phyloP scores from a whole-genome alignment of 1,140 invertebrate genomes.

The Drosophila mojavensis region DNA sequence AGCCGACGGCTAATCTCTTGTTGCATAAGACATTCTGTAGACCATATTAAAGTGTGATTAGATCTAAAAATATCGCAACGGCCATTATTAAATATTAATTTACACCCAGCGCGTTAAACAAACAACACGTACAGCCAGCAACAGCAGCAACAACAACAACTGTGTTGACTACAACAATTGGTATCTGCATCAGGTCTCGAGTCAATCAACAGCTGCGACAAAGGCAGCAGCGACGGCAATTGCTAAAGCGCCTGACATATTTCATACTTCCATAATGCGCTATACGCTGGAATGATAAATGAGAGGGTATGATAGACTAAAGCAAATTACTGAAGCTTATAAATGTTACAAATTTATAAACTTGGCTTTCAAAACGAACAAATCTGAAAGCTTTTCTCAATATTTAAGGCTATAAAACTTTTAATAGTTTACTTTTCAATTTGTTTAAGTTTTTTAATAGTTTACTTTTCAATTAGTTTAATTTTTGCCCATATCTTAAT shows the following conservation, averaged over 20 bases:
- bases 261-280: conserved; percentile 61
- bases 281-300: conserved; percentile 16
- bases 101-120: conserved; percentile 77
- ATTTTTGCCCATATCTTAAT: no score
- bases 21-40: conserved; percentile 50
- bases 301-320: not conserved
- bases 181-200: conserved; percentile 41
- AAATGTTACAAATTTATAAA: no score
- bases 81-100: conserved; percentile 81
- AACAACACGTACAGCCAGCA: conserved; percentile 64
- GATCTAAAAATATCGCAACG: conserved; percentile 67
- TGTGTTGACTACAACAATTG: conserved; percentile 41
- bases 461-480: no score
- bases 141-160: conserved; percentile 18
- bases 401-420: no score
- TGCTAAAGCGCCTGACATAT: conserved; percentile 52
- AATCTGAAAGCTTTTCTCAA: no score
- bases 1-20: conserved; percentile 23
- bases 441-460: no score
- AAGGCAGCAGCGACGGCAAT: conserved; percentile 12
- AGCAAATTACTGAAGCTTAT: not conserved
- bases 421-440: no score
- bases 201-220: conserved; percentile 55
- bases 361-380: no score
- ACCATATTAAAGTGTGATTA: conserved; percentile 64